Evolutionary conservation across 1,140 invertebrate species (phyloP).

Genomic region (Drosophila takahashii): DNA sequence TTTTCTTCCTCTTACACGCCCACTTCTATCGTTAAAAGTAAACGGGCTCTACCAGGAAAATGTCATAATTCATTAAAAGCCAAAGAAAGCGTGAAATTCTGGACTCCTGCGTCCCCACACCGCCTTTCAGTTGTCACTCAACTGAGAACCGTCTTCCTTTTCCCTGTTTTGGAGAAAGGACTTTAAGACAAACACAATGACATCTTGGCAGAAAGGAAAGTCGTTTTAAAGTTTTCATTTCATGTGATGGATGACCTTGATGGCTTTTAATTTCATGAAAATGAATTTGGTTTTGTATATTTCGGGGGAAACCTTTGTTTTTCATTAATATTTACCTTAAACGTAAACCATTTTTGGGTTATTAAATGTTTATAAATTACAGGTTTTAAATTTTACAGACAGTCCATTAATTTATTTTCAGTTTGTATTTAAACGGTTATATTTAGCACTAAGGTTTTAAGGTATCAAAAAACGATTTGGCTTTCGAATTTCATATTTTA

Average conservation of each 20-base stretch:
- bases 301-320: not conserved
- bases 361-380: not conserved
- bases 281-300: not conserved
- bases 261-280: conserved; percentile 2
- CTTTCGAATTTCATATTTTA: not conserved
- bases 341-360: not conserved
- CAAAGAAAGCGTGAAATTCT: conserved; percentile 67
- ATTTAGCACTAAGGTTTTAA: not conserved
- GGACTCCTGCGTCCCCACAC: conserved; percentile 13
- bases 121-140: conserved; percentile 55
- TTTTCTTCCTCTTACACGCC: conserved; percentile 5
- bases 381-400: not conserved
- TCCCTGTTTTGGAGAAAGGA: conserved; percentile 8
- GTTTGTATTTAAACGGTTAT: not conserved
- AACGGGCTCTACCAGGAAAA: conserved; percentile 52
- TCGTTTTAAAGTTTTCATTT: conserved; percentile 39
- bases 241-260: conserved; percentile 33
- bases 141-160: conserved; percentile 9
- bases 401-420: not conserved
- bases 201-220: conserved; percentile 22
- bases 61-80: conserved; percentile 80
- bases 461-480: not conserved
- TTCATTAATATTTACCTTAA: not conserved
- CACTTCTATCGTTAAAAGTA: conserved; percentile 10
- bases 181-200: conserved; percentile 39